Evolutionary conservation across 1,140 invertebrate species (phyloP), one percentile per base, ranked within the genome.

Genomic region (Hypothenemus hampei): DNA sequence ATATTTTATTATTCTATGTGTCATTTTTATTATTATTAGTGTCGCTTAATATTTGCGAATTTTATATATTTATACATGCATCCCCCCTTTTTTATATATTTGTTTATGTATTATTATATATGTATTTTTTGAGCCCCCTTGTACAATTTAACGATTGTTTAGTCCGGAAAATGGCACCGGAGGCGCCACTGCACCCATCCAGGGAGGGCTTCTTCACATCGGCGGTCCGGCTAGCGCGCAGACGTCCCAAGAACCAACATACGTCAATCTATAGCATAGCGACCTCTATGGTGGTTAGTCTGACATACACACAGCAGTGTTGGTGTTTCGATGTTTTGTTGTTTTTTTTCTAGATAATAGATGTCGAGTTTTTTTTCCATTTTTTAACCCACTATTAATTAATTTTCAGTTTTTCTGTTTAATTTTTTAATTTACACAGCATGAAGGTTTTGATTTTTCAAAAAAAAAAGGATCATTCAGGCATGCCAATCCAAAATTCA

Each of bases 181-280:
- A 67, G 80, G 77, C 69, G 73, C 78, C 69, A 81, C 76, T 69
- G 77, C 68, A 69, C 72, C 75, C 65, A 75, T 72, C 73, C 80
- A 69, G 64, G 71, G 62, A 65, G 71, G 56, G 71, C 73, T 58
- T 61, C 74, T 67, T 67, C 77, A 67, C 56, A 58, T 66, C 57
- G 62, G 64, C 66, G 68, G 73, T 63, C 69, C 73, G 54, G 73
- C 74, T 62, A 81, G 82, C 72, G 74, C 82, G 73, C 81, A 87
- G 72, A 89, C 88, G 67, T 86, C 87, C 63, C 88, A 91, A 77
- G 88, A 89, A 80, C 88, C 88, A 58, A 91, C 89, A 68, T 93
- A 93, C 80, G 89, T 92, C 72, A 91, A 91, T 84, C 87, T 91
- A 81, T 91, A 89, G 85, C 82, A 81, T 80, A 80, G 78, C 77